Percentiles rank a stretch among this genome's conserved stretches.
phyloP scores from a whole-genome alignment of 2,113 vertebrate species.

The Cyanoderma ruficeps region DNA sequence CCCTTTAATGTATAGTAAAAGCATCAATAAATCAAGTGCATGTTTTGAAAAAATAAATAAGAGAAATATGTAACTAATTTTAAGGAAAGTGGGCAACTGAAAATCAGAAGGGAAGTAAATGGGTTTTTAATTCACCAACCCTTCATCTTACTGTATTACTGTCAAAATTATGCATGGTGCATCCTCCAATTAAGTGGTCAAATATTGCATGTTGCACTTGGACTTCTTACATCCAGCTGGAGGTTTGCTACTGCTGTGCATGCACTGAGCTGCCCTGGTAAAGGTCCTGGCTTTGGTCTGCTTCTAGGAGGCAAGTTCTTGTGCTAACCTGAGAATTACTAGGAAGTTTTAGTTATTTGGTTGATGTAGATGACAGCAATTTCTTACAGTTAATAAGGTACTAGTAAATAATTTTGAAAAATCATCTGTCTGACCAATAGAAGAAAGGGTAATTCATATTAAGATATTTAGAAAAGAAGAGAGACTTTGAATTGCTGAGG shows the following conservation, averaged over 20 bases:
- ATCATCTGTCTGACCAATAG: rapidly evolving
- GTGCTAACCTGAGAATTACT: background rate
- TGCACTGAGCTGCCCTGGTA: background rate
- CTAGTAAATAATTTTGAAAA: background rate
- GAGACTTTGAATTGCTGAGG: background rate
- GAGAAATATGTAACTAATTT: background rate
- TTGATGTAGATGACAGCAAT: background rate
- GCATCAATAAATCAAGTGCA: background rate
- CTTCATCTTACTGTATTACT: background rate
- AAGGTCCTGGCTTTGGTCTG: background rate
- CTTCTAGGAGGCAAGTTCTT: background rate
- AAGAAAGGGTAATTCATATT: background rate
- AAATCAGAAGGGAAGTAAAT: background rate
- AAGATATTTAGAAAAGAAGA: background rate
- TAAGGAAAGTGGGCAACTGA: background rate
- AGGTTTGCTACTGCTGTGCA: background rate
- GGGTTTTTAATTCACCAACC: background rate
- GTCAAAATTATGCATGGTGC: background rate
- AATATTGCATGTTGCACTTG: background rate
- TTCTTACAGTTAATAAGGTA: background rate
- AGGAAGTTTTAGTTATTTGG: background rate
- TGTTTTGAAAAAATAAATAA: background rate
- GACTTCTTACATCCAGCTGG: background rate
- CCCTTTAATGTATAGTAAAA: background rate
- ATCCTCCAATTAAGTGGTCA: background rate